Evolutionary conservation across 2,888 invertebrate genomes (phyloP), one percentile per base, ranked within the genome.

Genomic region (Cryptocheilus praepositus): DNA sequence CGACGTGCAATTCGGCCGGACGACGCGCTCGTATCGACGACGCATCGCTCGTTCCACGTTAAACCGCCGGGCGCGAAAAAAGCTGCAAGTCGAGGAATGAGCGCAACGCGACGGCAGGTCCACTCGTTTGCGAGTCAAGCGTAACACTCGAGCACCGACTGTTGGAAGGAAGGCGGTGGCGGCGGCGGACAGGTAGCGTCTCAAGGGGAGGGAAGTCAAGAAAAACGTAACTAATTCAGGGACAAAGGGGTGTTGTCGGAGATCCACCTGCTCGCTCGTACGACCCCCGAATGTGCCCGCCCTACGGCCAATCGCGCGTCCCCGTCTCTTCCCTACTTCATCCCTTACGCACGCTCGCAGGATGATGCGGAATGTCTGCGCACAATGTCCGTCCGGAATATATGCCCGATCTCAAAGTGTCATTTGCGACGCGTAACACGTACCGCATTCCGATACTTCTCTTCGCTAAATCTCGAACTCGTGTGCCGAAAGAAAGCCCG

Each of bases 171-270:
- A 1, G 13, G 36, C 36, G 7, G 28, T 28, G 71, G 28, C 25
- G 59, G 61, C 73, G 65, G 67, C 72, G 70, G 71, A 49, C 73
- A 79, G 80, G 80, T 79, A 76, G 79, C 81, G 77, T 83, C 74
- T 74, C 64, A 71, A 65, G 67, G 71, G 71, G 70, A 64, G 59
- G 61, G 36, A 62, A 60, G 58, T 53, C 16, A 43, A 36, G 76
- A 76, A 79, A 80, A 80, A 82, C 79, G 83, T 78, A 81, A 85
- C 84, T 87, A 86, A 87, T 85, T 85, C 82, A 79, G 73, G 81
- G 77, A 83, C 82, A 81, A 83, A 81, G 81, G 77, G 80, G 74
- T 81, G 81, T 75, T 78, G 81, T 81, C 77, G 77, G 79, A 80
- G 83, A 86, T 86, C 82, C 86, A 86, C 85, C 86, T 86, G 86